A percentile compares a stretch with the other conserved stretches of the same genome.
Conservation (phyloP, 2,113 vertebrate genomes). For the Lathamus discolor region DNA sequence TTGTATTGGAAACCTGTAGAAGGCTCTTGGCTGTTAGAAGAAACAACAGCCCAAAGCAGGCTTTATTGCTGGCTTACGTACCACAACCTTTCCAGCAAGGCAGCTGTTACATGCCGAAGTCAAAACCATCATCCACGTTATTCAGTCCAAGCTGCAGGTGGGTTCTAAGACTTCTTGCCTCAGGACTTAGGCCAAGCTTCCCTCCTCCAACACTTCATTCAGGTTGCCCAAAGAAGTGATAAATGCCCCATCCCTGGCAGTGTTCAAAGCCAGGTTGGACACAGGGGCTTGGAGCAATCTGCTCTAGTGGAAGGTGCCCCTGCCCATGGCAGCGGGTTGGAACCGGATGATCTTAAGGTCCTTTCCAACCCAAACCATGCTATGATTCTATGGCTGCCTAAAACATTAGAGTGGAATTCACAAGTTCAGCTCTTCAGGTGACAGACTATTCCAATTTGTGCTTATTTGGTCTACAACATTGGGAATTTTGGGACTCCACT, state of each 20-base stretch:
- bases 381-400: neutral
- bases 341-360: neutral
- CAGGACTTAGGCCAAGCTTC: neutral
- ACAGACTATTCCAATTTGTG: neutral
- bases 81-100: neutral
- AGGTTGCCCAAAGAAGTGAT: neutral
- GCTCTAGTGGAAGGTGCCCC: neutral
- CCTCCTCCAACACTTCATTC: neutral
- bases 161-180: neutral
- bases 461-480: neutral
- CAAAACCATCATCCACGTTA: neutral
- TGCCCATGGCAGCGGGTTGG: neutral
- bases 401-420: neutral
- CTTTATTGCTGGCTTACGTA: neutral
- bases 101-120: neutral
- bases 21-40: neutral
- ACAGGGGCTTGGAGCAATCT: no score
- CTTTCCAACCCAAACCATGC: neutral
- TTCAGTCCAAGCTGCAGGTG: slow-evolving; percentile 7
- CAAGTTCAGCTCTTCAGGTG: neutral
- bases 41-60: neutral
- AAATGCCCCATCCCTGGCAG: neutral
- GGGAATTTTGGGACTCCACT: neutral
- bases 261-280: neutral
- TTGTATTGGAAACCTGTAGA: neutral